Evolutionary conservation across 2,888 invertebrate genomes (phyloP).

Genomic region (Halictus quadricinctus): DNA sequence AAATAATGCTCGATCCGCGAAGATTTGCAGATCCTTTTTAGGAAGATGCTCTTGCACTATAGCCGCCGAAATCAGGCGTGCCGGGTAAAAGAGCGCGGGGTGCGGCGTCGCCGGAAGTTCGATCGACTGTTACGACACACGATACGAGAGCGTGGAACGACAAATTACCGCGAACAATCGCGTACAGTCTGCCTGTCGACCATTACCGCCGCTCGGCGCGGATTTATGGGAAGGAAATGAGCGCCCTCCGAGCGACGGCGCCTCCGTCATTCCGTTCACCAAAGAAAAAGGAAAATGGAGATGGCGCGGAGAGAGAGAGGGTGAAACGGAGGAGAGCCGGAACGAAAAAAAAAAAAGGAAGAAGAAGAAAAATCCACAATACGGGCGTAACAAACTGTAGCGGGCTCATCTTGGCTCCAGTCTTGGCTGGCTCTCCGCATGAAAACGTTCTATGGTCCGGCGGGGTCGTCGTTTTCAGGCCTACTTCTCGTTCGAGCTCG

Average conservation of each 20-base stretch:
- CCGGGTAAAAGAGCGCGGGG: not conserved
- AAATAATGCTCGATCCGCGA: not conserved
- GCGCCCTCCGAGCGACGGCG: slow-evolving; percentile 56
- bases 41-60: not conserved
- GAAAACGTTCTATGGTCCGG: slow-evolving; percentile 62
- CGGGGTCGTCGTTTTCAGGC: slow-evolving; percentile 60
- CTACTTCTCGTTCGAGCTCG: slow-evolving; percentile 52
- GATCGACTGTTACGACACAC: slow-evolving; percentile 48
- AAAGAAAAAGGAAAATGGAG: slow-evolving; percentile 27
- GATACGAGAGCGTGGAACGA: slow-evolving; percentile 37
- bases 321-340: slow-evolving; percentile 24
- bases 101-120: slow-evolving; percentile 25
- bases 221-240: slow-evolving; percentile 64
- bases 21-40: not conserved
- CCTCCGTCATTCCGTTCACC: slow-evolving; percentile 47
- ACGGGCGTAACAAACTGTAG: slow-evolving; percentile 67
- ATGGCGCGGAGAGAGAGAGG: slow-evolving; percentile 19
- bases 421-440: slow-evolving; percentile 52
- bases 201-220: slow-evolving; percentile 57
- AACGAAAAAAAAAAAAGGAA: not conserved
- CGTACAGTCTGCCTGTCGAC: slow-evolving; percentile 47
- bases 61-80: not conserved
- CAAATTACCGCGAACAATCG: slow-evolving; percentile 62
- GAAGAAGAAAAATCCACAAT: slow-evolving; percentile 68
- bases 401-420: slow-evolving; percentile 52